Conservation (phyloP, 2,888 invertebrate genomes). For the Agrochola macilenta region DNA sequence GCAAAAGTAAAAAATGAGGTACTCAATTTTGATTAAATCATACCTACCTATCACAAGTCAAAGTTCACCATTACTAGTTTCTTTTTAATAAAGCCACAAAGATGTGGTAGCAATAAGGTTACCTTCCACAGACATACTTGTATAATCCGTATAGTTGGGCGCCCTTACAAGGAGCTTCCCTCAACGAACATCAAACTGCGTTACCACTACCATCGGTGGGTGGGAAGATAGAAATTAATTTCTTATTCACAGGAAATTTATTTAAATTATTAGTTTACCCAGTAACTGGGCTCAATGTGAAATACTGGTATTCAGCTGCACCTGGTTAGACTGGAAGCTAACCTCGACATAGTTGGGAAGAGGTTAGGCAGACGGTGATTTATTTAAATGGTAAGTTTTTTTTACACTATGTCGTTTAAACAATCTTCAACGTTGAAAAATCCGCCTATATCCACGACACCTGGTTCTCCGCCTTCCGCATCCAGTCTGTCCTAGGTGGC, state of each 20-base stretch:
- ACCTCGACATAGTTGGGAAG: too few species aligned
- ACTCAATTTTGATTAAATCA: conserved; percentile 3
- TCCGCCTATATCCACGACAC: background rate
- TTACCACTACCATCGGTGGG: conserved; percentile 65
- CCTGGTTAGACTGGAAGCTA: background rate
- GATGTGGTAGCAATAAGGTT: conserved; percentile 56
- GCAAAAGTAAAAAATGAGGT: too few species aligned
- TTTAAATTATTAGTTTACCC: background rate
- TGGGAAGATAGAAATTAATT: background rate
- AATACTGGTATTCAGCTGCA: background rate
- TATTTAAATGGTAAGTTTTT: background rate
- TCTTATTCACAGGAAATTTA: background rate
- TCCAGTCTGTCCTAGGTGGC: background rate
- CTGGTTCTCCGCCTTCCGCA: background rate
- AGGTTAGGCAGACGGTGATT: background rate
- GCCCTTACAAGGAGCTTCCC: conserved; percentile 71
- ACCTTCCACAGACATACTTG: conserved; percentile 64
- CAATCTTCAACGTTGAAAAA: background rate
- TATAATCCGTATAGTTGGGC: conserved; percentile 73
- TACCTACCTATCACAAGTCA: background rate
- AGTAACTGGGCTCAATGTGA: background rate
- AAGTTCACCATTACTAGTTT: conserved; percentile 22
- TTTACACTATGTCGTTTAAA: background rate
- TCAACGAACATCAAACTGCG: conserved; percentile 62
- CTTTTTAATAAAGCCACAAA: conserved; percentile 59